These are phyloP conservation scores for Apotomis capreana DNA, from an alignment of 2,888 invertebrate genomes.

Conservation along the genomic window DNA sequence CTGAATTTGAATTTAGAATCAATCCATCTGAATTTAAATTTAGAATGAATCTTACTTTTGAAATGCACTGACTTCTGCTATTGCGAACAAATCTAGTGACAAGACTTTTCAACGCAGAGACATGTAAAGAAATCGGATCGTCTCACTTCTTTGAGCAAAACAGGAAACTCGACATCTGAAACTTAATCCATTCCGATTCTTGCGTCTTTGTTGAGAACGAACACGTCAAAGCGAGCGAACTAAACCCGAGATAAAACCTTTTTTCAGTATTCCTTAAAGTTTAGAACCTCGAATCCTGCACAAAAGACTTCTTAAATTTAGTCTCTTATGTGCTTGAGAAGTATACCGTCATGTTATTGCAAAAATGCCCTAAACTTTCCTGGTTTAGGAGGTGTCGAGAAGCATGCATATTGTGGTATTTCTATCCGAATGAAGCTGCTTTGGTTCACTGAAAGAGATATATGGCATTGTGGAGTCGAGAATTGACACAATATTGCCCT, in stretches of 20 bases:
- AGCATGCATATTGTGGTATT: conserved; percentile 46
- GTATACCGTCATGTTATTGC: neutral
- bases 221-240: conserved; percentile 14
- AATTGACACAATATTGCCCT: conserved; percentile 72
- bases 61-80: too few species aligned
- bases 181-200: conserved; percentile 11
- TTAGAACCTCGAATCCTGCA: conserved; percentile 22
- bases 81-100: too few species aligned
- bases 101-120: too few species aligned
- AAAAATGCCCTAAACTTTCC: conserved; percentile 1
- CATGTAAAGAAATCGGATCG: too few species aligned
- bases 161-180: neutral
- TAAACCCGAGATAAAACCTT: conserved; percentile 3
- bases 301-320: conserved; percentile 35
- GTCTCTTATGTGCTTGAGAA: conserved; percentile 1
- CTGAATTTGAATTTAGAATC: too few species aligned
- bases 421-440: conserved; percentile 62
- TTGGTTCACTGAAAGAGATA: conserved; percentile 59
- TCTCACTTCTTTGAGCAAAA: too few species aligned
- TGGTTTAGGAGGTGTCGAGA: neutral
- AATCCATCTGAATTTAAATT: too few species aligned
- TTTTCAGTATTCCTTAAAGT: conserved; percentile 19
- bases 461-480: conserved; percentile 62
- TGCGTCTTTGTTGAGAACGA: conserved; percentile 3
- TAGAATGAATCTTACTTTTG: too few species aligned